phyloP scores from a whole-genome alignment of 2,888 invertebrate genomes.

The Cephus rjabovi region DNA sequence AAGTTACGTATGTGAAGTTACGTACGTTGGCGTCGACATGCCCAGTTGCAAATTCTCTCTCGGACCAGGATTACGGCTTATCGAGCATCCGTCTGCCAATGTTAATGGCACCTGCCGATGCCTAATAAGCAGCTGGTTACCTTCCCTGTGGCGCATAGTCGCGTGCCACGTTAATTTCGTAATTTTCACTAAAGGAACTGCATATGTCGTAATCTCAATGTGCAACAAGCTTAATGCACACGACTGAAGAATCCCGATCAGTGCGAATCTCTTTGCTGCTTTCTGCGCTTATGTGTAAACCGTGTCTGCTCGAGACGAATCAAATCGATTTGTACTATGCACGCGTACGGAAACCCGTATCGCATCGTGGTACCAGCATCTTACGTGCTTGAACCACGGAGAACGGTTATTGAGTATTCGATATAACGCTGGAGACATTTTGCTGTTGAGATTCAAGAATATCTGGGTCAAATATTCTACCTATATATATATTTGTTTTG shows the following conservation, averaged over 20 bases:
- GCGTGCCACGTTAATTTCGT: not conserved
- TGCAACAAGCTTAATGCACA: not conserved
- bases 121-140: not conserved
- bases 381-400: not conserved
- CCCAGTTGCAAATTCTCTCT: slow-evolving; percentile 33
- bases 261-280: not conserved
- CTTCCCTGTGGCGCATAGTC: not conserved
- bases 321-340: not conserved
- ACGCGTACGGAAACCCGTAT: not conserved
- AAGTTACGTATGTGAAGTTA: slow-evolving; percentile 13
- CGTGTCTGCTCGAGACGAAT: not conserved
- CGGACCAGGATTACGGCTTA: not conserved
- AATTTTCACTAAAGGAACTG: not conserved
- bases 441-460: slow-evolving; percentile 1
- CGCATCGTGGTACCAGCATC: not conserved
- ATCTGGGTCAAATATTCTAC: not conserved
- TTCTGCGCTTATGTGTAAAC: not conserved
- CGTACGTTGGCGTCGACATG: slow-evolving; percentile 29
- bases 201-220: not conserved
- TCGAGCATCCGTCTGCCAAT: not conserved
- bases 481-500: no score
- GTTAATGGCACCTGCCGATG: not conserved
- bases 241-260: not conserved
- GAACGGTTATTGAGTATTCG: not conserved
- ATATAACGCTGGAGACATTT: not conserved